Conservation (phyloP, 2,113 vertebrate genomes). For the Triplophysa dalaica region DNA sequence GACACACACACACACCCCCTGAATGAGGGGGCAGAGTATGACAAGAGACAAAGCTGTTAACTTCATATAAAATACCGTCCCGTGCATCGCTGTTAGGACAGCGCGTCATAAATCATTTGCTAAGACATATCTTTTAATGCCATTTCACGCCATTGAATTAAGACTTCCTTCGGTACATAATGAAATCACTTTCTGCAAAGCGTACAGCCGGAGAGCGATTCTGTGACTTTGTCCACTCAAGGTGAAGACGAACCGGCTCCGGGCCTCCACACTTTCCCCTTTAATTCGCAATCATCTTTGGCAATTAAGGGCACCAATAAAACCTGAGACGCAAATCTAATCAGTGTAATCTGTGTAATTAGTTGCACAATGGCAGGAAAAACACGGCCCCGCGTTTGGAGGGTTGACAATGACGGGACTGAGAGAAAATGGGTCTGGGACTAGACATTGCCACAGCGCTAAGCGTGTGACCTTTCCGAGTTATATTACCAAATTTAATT, state of each 20-base stretch:
- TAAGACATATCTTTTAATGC: conserved; percentile 43
- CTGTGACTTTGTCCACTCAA: conserved; percentile 67
- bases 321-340: conserved; percentile 74
- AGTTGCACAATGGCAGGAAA: conserved; percentile 72
- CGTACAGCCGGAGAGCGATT: conserved; percentile 39
- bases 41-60: conserved; percentile 64
- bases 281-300: conserved; percentile 76
- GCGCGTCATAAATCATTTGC: conserved; percentile 34
- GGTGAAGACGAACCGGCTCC: conserved; percentile 67
- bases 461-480: conserved; percentile 70
- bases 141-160: conserved; percentile 43
- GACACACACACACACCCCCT: neutral
- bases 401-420: conserved; percentile 58
- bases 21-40: conserved; percentile 30
- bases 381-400: conserved; percentile 65
- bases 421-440: conserved; percentile 55
- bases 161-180: conserved; percentile 63
- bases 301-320: conserved; percentile 73
- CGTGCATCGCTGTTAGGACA: conserved; percentile 9
- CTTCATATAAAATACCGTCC: conserved; percentile 26
- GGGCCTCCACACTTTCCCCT: conserved; percentile 57
- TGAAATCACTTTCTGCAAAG: conserved; percentile 68
- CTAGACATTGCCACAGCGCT: conserved; percentile 57
- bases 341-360: conserved; percentile 74
- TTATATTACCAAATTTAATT: conserved; percentile 78